Percentiles rank a stretch among this genome's conserved stretches.
These are phyloP conservation scores for Hylomyscus alleni DNA, from an alignment of 2,797 vertebrate genomes.

Conservation along the genomic window DNA sequence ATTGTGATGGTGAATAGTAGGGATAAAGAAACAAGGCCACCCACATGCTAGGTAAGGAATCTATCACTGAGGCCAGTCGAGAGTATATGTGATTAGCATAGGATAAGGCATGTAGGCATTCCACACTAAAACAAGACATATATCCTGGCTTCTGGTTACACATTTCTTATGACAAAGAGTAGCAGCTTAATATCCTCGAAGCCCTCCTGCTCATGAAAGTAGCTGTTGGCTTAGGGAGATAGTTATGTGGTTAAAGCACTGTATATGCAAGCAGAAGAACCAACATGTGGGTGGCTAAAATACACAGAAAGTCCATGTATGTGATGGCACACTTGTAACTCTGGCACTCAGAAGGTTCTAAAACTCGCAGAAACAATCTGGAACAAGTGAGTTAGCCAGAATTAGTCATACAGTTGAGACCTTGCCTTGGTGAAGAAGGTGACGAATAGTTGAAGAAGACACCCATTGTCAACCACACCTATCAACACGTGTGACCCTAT, in stretches of 20 bases:
- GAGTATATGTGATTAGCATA: not conserved
- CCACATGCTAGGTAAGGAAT: not conserved
- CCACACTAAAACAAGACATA: not conserved
- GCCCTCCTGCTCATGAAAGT: not conserved
- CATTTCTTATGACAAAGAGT: not conserved
- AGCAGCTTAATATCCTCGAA: not conserved
- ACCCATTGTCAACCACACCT: not conserved
- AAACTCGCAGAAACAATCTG: not conserved
- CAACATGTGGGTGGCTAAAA: not conserved
- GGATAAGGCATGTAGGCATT: not conserved
- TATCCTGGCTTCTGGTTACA: not conserved
- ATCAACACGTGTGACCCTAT: not conserved
- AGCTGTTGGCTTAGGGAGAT: not conserved
- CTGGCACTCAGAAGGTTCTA: not conserved
- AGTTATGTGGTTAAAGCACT: not conserved
- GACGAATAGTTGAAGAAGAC: not conserved
- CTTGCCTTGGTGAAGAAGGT: not conserved
- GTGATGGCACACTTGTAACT: not conserved
- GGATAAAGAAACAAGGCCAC: not conserved
- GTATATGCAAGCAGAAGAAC: not conserved
- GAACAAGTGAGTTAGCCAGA: not conserved
- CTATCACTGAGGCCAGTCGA: not conserved
- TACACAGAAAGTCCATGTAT: not conserved
- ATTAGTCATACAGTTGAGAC: not conserved
- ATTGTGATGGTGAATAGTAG: not conserved